phyloP scores from a whole-genome alignment of 2,113 vertebrate species.

The Salvelinus sp. region DNA sequence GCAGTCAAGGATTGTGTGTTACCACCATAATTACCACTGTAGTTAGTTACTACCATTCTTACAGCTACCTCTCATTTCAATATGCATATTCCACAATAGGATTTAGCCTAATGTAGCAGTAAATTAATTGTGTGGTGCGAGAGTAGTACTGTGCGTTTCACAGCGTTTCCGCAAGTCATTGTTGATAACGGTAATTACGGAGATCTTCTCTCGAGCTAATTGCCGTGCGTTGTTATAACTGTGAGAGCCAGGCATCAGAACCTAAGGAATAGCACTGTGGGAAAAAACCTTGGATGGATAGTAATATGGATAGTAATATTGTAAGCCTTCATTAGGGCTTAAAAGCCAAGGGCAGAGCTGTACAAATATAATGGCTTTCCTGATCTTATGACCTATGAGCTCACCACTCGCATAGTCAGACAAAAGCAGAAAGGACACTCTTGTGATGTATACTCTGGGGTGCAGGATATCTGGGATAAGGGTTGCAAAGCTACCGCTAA shows the following conservation, averaged over 20 bases:
- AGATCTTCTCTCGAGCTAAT: constrained; percentile 29
- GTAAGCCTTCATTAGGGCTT: background rate
- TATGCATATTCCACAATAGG: background rate
- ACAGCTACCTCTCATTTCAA: background rate
- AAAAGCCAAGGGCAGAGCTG: background rate
- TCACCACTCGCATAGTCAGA: no score
- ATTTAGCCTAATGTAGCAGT: constrained; percentile 2
- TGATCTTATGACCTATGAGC: no score
- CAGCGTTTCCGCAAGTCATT: constrained; percentile 33
- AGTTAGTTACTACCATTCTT: background rate
- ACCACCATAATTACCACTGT: no score
- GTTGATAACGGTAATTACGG: constrained; percentile 43
- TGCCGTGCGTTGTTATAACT: constrained; percentile 21
- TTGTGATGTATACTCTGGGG: background rate
- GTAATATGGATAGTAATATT: background rate
- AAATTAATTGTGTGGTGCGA: constrained; percentile 24
- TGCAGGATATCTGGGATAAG: no score
- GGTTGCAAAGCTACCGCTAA: no score
- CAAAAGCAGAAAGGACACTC: background rate
- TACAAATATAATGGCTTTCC: background rate
- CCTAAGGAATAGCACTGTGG: background rate
- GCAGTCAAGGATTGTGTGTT: background rate
- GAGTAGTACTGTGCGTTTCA: constrained; percentile 11
- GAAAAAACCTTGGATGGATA: background rate
- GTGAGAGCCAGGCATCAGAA: constrained; percentile 6